Conservation (phyloP, 2,888 invertebrate genomes). For the Standfussiana lucernea region DNA sequence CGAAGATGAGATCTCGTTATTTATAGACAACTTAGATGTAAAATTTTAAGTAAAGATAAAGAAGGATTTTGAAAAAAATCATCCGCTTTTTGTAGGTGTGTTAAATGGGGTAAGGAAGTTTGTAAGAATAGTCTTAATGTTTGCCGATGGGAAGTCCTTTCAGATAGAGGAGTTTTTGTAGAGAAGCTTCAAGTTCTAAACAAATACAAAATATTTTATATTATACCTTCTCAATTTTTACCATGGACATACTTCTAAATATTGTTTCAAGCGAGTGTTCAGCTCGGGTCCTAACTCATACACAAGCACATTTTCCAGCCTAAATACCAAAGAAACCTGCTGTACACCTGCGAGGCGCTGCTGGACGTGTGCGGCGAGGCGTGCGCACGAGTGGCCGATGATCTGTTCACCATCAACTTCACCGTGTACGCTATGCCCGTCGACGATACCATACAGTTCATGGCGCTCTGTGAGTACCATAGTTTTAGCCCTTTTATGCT, state of each 20-base stretch:
- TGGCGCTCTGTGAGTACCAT: slow-evolving; percentile 83
- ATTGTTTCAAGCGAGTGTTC: neutral
- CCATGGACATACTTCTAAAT: neutral
- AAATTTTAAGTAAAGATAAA: neutral
- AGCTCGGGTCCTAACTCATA: neutral
- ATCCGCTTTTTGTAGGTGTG: too few species aligned
- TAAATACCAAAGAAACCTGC: slow-evolving; percentile 91
- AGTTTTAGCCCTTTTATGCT: neutral
- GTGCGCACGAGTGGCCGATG: slow-evolving; percentile 77
- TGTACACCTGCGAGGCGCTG: slow-evolving; percentile 90
- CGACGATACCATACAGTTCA: slow-evolving; percentile 82
- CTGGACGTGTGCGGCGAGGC: slow-evolving; percentile 88
- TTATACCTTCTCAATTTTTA: neutral
- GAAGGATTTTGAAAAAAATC: too few species aligned
- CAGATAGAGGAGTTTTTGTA: neutral
- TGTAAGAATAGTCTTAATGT: too few species aligned
- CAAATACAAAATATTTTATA: too few species aligned
- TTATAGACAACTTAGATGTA: neutral
- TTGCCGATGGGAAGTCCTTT: too few species aligned
- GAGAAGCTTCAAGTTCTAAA: neutral
- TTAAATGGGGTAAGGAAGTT: too few species aligned
- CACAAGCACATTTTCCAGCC: slow-evolving; percentile 77
- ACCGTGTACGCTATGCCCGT: slow-evolving; percentile 86
- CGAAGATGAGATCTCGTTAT: too few species aligned
- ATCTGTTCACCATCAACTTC: slow-evolving; percentile 84